phyloP scores from a whole-genome alignment of 1,140 invertebrate genomes.

The Drosophila ercepeae region DNA sequence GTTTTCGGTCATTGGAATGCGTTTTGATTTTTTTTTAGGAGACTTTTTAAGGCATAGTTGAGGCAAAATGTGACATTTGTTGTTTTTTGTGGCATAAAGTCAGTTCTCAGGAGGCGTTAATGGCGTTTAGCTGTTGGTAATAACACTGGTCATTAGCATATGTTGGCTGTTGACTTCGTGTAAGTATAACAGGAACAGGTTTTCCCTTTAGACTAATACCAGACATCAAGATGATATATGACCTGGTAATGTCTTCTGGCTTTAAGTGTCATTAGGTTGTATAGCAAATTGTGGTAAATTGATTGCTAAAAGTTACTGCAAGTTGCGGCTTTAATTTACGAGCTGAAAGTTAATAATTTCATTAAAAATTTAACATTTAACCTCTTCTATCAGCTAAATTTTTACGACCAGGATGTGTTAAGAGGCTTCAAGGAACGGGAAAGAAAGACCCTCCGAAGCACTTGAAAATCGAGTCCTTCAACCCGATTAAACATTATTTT shows the following conservation, averaged over 20 bases:
- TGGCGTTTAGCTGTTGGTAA: conserved; percentile 23
- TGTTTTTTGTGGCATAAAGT: conserved; percentile 8
- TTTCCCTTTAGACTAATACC: conserved; percentile 1
- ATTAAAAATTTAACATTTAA: neutral
- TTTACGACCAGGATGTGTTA: conserved; percentile 26
- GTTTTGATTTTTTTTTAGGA: neutral
- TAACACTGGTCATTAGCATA: conserved; percentile 22
- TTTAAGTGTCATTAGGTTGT: neutral
- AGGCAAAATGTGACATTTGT: conserved; percentile 29
- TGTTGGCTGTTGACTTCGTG: conserved; percentile 13
- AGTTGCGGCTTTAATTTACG: neutral
- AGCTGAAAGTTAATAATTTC: neutral
- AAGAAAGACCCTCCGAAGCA: too few relatives aligned
- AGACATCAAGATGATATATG: neutral
- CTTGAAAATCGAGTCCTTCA: conserved; percentile 28
- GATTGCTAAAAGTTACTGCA: neutral
- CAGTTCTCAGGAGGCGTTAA: conserved; percentile 32
- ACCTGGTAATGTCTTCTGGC: neutral
- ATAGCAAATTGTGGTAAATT: neutral
- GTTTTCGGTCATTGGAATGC: neutral
- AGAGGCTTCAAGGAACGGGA: too few relatives aligned
- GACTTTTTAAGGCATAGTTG: conserved; percentile 17
- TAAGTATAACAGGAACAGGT: conserved; percentile 20
- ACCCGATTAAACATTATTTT: conserved; percentile 18
- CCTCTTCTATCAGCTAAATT: conserved; percentile 1